phyloP scores from a whole-genome alignment of 2,888 invertebrate species.

The Meiosimyza decipiens region DNA sequence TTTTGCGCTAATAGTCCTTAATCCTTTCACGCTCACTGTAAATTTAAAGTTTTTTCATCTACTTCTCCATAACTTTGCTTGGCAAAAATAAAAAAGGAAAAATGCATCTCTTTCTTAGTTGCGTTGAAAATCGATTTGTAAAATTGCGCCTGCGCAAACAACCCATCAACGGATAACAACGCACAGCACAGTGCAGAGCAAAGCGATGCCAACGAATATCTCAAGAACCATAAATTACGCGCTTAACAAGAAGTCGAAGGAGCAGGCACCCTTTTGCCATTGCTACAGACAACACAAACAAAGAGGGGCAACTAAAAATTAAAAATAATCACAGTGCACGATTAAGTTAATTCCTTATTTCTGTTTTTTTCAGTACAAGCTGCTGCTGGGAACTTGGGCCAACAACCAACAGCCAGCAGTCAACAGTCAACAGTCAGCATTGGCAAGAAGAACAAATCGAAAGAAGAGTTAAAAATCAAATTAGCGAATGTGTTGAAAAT shows the following conservation, averaged over 20 bases:
- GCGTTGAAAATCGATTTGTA: conserved; percentile 66
- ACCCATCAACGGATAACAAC: conserved; percentile 57
- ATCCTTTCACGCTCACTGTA: conserved; percentile 64
- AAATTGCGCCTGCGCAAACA: conserved; percentile 65
- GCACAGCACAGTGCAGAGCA: conserved; percentile 33
- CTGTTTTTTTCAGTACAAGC: conserved; percentile 7
- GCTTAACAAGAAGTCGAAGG: conserved; percentile 58
- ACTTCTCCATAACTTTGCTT: too few relatives aligned
- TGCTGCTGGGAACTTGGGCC: conserved; percentile 39
- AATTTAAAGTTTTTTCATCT: conserved; percentile 45
- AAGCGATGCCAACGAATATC: conserved; percentile 56
- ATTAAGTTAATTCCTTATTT: conserved; percentile 45
- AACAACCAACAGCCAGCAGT: conserved; percentile 34
- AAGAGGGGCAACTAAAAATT: conserved; percentile 54
- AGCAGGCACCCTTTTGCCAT: conserved; percentile 11
- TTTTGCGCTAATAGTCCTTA: conserved; percentile 56
- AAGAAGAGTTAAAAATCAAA: conserved; percentile 65
- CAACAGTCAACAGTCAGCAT: conserved; percentile 42
- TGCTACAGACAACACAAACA: neutral
- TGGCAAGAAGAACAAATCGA: conserved; percentile 21
- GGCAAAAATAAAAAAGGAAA: too few relatives aligned
- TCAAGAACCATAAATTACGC: conserved; percentile 64
- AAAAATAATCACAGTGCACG: conserved; percentile 49
- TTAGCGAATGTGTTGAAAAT: conserved; percentile 68
- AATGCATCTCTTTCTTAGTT: conserved; percentile 32